Evolutionary conservation across 2,888 invertebrate genomes (phyloP).

Genomic region (Parasteatoda lunata): DNA sequence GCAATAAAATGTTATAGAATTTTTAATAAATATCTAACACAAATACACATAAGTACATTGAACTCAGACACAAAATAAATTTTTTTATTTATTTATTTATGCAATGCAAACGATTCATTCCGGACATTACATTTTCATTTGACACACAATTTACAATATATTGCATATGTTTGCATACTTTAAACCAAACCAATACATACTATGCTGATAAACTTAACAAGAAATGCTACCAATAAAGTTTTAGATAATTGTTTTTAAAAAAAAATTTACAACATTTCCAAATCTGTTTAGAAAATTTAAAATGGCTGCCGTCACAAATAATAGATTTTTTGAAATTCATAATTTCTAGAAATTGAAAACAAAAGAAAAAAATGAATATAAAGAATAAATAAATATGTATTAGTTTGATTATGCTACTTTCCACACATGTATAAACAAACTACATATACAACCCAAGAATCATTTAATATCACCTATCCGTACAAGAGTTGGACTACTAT

Average conservation of each 20-base stretch:
- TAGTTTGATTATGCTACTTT: too few relatives aligned
- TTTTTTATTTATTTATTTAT: slow-evolving; percentile 28
- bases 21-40: slow-evolving; percentile 67
- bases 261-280: background rate
- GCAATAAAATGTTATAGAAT: slow-evolving; percentile 51
- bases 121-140: slow-evolving; percentile 29
- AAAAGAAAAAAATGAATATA: too few relatives aligned
- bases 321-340: too few relatives aligned
- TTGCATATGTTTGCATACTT: slow-evolving; percentile 42
- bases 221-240: background rate
- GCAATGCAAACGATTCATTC: slow-evolving; percentile 54
- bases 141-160: slow-evolving; percentile 44
- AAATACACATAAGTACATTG: slow-evolving; percentile 64
- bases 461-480: too few relatives aligned
- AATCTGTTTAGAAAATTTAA: background rate
- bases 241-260: background rate
- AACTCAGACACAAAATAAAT: slow-evolving; percentile 61
- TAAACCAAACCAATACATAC: slow-evolving; percentile 59
- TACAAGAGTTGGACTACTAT: too few relatives aligned
- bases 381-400: too few relatives aligned
- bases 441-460: too few relatives aligned
- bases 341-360: too few relatives aligned
- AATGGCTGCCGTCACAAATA: background rate
- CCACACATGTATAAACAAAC: too few relatives aligned
- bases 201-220: slow-evolving; percentile 13